Evolutionary conservation across 2,888 invertebrate genomes (phyloP), one percentile per base, ranked within the genome.

Genomic region (Amphipyra tragopoginis): DNA sequence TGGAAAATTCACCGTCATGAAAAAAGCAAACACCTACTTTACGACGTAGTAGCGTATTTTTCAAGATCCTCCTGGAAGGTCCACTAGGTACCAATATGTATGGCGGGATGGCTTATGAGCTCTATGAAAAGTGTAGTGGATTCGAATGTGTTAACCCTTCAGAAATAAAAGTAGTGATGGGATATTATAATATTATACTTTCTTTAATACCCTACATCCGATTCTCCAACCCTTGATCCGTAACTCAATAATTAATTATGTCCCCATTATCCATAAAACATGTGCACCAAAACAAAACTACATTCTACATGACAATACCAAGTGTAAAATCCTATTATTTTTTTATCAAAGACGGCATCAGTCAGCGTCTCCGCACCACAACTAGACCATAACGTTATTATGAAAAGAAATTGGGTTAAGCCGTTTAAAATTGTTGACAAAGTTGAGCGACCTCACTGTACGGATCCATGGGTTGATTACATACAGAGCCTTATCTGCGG

Each of bases 381-480:
- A 92, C 78, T 93, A 93, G 94, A 91, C 74, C 91, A 89, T 89
- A 82, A 91, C 89, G 91, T 84, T 84, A 92, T 92, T 91, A 91
- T 86, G 81, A 86, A 88, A 87, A 88, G 91, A 92, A 94, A 93
- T 92, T 92, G 82, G 92, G 92, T 90, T 89, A 88, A 79, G 66
- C 78, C 82, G 86, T 86, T 84, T 82, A 82, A 88, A 86, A 79
- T 80, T 61, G 67, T 77, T 77, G 73, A 75, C 75, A 62, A 69
- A 82, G 79, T 78, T 72, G 58, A 76, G 64, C 36, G 72, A 71
- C 72, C 81, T 72, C 69, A 52, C 50, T 53, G 45, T 45, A 63
- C 64, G 67, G 50, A 51, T 53, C 54, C 53, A 60, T 49, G 56
- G 45, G 49, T 57, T 77, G 67, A 77, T 77, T 74, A 71, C 65